These are phyloP conservation scores for Sorex fumeus DNA, from an alignment of 2,113 vertebrate genomes.

Conservation along the genomic window DNA sequence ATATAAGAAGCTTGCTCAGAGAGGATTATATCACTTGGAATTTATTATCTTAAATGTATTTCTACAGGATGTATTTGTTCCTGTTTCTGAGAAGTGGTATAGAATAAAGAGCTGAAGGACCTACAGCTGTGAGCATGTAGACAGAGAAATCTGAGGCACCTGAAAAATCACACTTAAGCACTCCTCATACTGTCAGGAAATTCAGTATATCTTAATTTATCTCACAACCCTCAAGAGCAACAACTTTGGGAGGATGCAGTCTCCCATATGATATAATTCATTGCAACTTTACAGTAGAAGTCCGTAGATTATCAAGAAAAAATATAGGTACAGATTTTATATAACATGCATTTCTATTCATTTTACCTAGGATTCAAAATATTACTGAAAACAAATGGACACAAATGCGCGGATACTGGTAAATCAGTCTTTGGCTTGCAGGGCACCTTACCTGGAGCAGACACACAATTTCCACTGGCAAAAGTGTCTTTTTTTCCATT, in stretches of 20 bases:
- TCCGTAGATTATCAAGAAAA: background rate
- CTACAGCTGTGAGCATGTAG: background rate
- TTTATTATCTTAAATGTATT: background rate
- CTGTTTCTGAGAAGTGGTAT: background rate
- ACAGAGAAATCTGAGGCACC: background rate
- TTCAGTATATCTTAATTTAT: slow-evolving; percentile 10
- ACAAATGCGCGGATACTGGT: background rate
- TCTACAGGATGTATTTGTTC: background rate
- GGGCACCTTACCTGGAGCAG: background rate
- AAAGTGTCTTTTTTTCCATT: too few species aligned
- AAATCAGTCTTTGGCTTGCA: background rate
- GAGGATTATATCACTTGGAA: background rate
- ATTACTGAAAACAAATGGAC: background rate
- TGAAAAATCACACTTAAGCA: slow-evolving; percentile 10
- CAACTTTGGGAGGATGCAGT: background rate
- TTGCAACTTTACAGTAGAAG: background rate
- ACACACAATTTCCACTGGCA: too few species aligned
- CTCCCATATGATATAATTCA: background rate
- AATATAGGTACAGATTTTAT: background rate
- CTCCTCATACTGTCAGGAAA: background rate
- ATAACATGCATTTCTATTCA: background rate
- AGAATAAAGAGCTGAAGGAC: background rate
- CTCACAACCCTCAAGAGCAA: slow-evolving; percentile 17
- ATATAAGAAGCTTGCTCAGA: background rate
- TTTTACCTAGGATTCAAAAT: slow-evolving; percentile 14